These are phyloP conservation scores for Latrodectus elegans DNA, from an alignment of 2,888 invertebrate genomes.

Conservation along the genomic window DNA sequence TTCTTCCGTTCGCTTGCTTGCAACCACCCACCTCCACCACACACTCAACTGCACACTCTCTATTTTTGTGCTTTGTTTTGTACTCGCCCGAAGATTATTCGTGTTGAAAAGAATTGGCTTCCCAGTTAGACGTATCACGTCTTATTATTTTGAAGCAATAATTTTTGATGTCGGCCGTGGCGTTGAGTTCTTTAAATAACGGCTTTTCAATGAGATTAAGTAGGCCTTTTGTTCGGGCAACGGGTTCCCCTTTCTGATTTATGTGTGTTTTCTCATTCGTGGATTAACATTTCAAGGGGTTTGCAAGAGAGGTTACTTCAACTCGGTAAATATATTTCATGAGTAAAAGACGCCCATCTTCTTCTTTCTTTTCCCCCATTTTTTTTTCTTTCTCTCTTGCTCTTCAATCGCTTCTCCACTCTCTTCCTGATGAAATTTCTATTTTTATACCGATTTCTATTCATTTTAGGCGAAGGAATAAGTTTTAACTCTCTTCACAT, in stretches of 20 bases:
- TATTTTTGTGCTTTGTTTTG: slow-evolving; percentile 69
- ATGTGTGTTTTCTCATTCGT: slow-evolving; percentile 40
- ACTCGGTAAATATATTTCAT: slow-evolving; percentile 10
- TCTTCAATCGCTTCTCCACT: slow-evolving; percentile 5
- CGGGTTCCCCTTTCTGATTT: slow-evolving; percentile 48
- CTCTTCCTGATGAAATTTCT: neutral
- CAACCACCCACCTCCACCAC: slow-evolving; percentile 13
- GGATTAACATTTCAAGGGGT: slow-evolving; percentile 68
- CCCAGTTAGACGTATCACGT: slow-evolving; percentile 63
- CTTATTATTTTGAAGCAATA: slow-evolving; percentile 69
- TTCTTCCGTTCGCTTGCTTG: slow-evolving; percentile 48
- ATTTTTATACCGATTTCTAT: neutral
- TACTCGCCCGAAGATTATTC: slow-evolving; percentile 61
- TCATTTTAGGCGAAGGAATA: neutral
- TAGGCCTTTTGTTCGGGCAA: slow-evolving; percentile 57
- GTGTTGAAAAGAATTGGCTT: slow-evolving; percentile 63
- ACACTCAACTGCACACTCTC: slow-evolving; percentile 54
- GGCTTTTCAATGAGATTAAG: slow-evolving; percentile 69
- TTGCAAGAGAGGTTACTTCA: slow-evolving; percentile 5
- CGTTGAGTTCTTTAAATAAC: slow-evolving; percentile 64
- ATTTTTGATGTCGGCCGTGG: slow-evolving; percentile 60
- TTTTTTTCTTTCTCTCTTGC: neutral
- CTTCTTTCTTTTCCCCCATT: neutral
- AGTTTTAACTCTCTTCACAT: neutral
- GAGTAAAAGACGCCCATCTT: neutral